Evolutionary conservation across 2,888 invertebrate genomes (phyloP).

Genomic region (Drosophila rellima): DNA sequence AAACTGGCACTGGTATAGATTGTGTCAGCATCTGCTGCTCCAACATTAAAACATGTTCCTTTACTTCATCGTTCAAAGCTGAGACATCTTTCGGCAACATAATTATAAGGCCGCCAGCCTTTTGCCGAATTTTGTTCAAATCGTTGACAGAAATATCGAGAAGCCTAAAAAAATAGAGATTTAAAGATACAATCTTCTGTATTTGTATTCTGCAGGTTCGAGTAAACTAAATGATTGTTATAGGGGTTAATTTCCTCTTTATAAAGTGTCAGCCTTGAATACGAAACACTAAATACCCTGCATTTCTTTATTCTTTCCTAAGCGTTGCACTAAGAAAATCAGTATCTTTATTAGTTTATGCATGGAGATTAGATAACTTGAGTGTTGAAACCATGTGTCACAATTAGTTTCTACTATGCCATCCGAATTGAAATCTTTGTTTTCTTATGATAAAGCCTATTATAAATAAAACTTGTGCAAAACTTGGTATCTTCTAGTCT

Average conservation of each 20-base stretch:
- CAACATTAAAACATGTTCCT: constrained; percentile 91
- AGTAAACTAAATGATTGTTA: neutral
- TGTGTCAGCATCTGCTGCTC: constrained; percentile 94
- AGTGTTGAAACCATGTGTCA: neutral
- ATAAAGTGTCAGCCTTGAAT: neutral
- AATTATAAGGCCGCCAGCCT: constrained; percentile 94
- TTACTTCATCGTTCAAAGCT: constrained; percentile 88
- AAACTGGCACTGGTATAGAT: constrained; percentile 94
- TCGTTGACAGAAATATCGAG: constrained; percentile 93
- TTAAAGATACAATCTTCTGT: neutral
- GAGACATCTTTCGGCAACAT: constrained; percentile 92
- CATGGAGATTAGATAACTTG: neutral
- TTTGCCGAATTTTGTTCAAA: constrained; percentile 90
- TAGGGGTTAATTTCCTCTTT: neutral
- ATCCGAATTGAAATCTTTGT: neutral
- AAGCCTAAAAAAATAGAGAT: constrained; percentile 84
- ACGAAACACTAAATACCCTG: neutral
- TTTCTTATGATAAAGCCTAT: neutral
- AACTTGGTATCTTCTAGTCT: neutral
- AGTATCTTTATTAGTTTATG: constrained; percentile 10
- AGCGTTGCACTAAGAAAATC: neutral
- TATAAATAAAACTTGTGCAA: neutral
- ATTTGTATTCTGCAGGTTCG: neutral
- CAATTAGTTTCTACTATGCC: neutral
- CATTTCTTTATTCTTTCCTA: neutral